These are phyloP conservation scores for Onthophagus sagittarius DNA, from an alignment of 2,888 invertebrate genomes.

Conservation along the genomic window DNA sequence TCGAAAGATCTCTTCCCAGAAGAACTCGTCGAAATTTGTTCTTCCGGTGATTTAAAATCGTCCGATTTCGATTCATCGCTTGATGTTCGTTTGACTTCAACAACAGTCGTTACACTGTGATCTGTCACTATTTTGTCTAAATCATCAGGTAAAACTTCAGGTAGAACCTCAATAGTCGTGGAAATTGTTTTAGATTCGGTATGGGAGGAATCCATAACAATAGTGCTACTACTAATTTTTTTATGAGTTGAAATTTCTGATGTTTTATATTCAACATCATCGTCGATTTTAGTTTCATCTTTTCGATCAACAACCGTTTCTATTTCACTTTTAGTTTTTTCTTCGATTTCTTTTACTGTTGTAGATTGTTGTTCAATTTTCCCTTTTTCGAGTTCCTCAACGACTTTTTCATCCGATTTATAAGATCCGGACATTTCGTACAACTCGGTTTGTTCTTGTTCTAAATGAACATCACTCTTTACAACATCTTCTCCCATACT, in stretches of 20 bases:
- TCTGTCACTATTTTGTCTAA: conserved; percentile 24
- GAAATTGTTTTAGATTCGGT: conserved; percentile 36
- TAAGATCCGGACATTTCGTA: conserved; percentile 27
- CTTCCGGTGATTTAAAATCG: conserved; percentile 54
- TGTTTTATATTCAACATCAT: conserved; percentile 31
- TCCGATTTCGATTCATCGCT: conserved; percentile 52
- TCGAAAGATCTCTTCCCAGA: conserved; percentile 41
- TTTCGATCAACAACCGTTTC: conserved; percentile 32
- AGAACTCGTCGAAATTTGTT: conserved; percentile 49
- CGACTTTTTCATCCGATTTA: conserved; percentile 25
- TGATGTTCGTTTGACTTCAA: conserved; percentile 44
- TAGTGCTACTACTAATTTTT: conserved; percentile 25
- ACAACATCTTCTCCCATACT: conserved; percentile 18
- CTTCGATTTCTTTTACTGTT: conserved; percentile 28
- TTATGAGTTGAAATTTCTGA: conserved; percentile 26
- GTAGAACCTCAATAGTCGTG: conserved; percentile 29
- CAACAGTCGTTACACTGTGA: conserved; percentile 26
- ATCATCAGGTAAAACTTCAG: conserved; percentile 28
- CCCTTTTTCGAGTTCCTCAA: conserved; percentile 27
- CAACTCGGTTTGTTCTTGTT: conserved; percentile 25
- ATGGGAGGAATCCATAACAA: conserved; percentile 27
- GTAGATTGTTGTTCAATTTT: conserved; percentile 14
- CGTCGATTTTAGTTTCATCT: conserved; percentile 35
- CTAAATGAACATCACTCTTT: conserved; percentile 19
- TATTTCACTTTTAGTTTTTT: conserved; percentile 30